Base-by-base conservation (phyloP, 2,797 vertebrate species). In the Fringilla coelebs region DNA sequence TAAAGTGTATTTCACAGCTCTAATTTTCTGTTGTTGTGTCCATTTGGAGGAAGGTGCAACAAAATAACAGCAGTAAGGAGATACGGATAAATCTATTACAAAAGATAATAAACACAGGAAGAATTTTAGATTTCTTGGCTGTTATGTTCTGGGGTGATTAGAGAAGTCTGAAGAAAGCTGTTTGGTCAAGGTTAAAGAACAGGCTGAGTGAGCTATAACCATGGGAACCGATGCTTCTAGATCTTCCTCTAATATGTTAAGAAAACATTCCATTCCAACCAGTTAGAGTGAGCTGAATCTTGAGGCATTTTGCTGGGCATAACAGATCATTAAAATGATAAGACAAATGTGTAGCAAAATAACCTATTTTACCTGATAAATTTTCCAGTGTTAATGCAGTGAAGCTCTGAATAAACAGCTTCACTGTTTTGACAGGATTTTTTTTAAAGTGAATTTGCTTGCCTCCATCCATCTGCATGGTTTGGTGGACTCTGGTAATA, bases 251-350 rank as follows among this genome's bases (percentile, higher is more conserved):
- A 89, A 75, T 88, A 92, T 58, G 19, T 92, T 89, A 68, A 73
- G 41, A 93, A 93, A 93, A 94, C 67, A 80, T 96, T 95, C 66
- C 55, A 61, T 92, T 92, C 55, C 74, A 78, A 20, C 54, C 71
- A 88, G 29, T 85, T 79, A 20, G 28, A 93, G 76, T 48, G 57
- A 80, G 32, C 36, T 57, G 65, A 77, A 75, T 72, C 62, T 57
- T 82, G 51, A 88, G 38, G 62, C 38, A 62, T 95, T 96, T 86
- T 89, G 14, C 75, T 84, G 70, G 36, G 7, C 83, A n/a, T 25
- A 78, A 63, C 7, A 87, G 73, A 67, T 68, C 60, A 76, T 88
- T 88, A 89, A 84, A 88, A 73, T 38, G 38, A 91, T 81, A 79
- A 71, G 46, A 51, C 31, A 67, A 41, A 79, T 52, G 17, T 14